Evolutionary conservation across 2,888 invertebrate genomes (phyloP).

Genomic region (Ferrisia virgata): DNA sequence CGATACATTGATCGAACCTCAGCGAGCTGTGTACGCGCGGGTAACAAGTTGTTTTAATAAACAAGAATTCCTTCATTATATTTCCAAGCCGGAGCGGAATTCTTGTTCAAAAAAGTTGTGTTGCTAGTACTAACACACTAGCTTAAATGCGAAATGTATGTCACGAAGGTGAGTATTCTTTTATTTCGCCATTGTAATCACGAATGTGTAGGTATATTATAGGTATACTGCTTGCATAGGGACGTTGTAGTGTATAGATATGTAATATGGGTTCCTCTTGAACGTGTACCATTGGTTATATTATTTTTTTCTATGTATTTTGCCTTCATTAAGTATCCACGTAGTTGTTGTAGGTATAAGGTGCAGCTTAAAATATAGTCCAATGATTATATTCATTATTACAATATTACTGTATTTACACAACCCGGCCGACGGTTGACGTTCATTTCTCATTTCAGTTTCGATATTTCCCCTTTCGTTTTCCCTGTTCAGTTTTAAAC

Average conservation of each 20-base stretch:
- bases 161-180: constrained; percentile 29
- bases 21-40: neutral
- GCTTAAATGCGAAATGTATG: constrained; percentile 41
- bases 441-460: too few relatives aligned
- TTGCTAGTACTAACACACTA: constrained; percentile 44
- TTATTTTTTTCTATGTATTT: too few relatives aligned
- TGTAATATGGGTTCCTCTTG: too few relatives aligned
- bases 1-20: constrained; percentile 23
- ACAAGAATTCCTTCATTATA: constrained; percentile 38
- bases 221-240: neutral
- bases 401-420: too few relatives aligned
- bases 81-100: constrained; percentile 14
- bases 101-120: constrained; percentile 36
- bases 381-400: too few relatives aligned
- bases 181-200: constrained; percentile 35
- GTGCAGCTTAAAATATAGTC: too few relatives aligned
- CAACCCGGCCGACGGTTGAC: too few relatives aligned
- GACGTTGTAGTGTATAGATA: too few relatives aligned
- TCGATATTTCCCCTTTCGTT: too few relatives aligned
- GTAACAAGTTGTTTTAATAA: constrained; percentile 41
- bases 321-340: too few relatives aligned
- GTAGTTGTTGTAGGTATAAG: too few relatives aligned
- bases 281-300: neutral
- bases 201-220: neutral
- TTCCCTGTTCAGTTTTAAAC: neutral